phyloP scores from a whole-genome alignment of 2,888 invertebrate species.

The Malthinus flaveolus region DNA sequence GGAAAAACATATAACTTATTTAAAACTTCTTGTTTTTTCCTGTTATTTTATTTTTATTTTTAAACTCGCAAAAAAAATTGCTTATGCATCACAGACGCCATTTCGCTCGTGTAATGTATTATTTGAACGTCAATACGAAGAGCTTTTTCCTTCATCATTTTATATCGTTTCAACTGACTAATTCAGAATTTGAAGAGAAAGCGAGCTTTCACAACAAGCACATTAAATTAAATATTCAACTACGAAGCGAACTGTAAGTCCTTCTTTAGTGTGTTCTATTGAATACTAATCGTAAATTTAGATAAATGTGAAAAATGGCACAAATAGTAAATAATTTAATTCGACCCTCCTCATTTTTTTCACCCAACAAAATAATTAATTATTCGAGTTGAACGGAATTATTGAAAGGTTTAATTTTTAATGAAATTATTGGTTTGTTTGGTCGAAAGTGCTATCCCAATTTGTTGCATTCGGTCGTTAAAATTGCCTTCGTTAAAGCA shows the following conservation, averaged over 20 bases:
- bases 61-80: constrained; percentile 4
- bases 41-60: constrained; percentile 6
- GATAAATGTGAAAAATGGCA: constrained; percentile 2
- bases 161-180: constrained; percentile 11
- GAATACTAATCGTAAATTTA: constrained; percentile 13
- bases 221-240: constrained; percentile 11
- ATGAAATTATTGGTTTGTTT: no score
- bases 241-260: background rate
- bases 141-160: constrained; percentile 12
- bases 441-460: no score
- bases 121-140: constrained; percentile 8
- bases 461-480: no score
- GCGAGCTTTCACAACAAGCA: constrained; percentile 4
- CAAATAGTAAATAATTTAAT: constrained; percentile 1
- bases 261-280: constrained; percentile 1
- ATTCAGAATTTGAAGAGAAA: constrained; percentile 6
- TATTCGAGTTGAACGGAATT: no score
- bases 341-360: background rate
- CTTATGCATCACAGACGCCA: constrained; percentile 8
- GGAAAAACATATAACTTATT: background rate
- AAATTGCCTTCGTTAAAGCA: no score
- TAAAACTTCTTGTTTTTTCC: background rate
- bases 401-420: no score
- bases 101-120: constrained; percentile 8
- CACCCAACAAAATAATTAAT: no score